Base-by-base conservation (phyloP, 1,140 invertebrate species). In the Oreohelix idahoensis region DNA sequence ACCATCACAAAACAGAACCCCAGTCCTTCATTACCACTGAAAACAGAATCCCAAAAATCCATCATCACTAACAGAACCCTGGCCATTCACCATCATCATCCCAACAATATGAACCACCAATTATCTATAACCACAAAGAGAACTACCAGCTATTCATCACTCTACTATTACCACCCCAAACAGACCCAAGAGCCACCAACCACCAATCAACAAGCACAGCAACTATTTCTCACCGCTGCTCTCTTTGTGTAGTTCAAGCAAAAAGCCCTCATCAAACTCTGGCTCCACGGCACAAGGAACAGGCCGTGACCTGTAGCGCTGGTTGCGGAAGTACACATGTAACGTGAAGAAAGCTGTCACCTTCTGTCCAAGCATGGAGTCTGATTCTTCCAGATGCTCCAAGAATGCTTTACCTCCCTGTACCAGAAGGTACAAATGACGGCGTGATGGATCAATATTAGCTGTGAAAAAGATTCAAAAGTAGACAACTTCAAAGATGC, bases 251-350 rank as follows among this genome's bases (percentile, higher is more conserved):
- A 93, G 85, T 83, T 93, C 92, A 11, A 93, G 78, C 29, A 93
- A 84, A 85, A 93, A 93, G 11, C 90, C 91, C 79, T 93, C 92
- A 76, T 91, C 88, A 83, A 93, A 89, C 49, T 88, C 87, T 10
- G 92, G 92, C 83, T 93, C 92, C 88, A 91, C 91, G 4, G 91
- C 91, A 88, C 91, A 92, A 2, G 90, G 87, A 17, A 91, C 88
- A 17, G 92, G 90, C 36, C 90, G 78, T n/a, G 92, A 92, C 76
- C 87, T 89, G 78, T 92, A 92, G 51, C 92, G 86, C 77, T 93
- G 92, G 45, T 89, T 90, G 17, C 92, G 84, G 79, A 92, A 93
- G 83, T 91, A 86, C 26, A 93, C 51, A 80, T 92, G 91, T 38
- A 93, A 87, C 1, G 87, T 92, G 84, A 92, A 92, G 66, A 86